These are phyloP conservation scores for Marronus borbonicus DNA, from an alignment of 2,888 invertebrate species.

Conservation along the genomic window DNA sequence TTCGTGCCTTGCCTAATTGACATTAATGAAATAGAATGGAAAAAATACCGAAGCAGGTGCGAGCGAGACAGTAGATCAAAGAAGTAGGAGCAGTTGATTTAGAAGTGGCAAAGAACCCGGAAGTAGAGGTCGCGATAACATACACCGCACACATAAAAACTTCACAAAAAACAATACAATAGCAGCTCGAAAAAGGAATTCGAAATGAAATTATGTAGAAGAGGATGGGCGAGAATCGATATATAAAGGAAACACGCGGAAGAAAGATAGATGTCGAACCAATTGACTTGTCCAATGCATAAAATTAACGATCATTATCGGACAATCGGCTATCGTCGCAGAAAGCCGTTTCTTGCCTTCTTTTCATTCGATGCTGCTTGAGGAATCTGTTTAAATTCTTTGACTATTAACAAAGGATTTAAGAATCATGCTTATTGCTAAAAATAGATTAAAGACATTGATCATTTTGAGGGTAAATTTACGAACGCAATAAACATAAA, in stretches of 20 bases:
- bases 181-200: conserved; percentile 32
- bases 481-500: no score
- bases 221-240: neutral
- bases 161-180: conserved; percentile 32
- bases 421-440: no score
- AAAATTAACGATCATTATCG: conserved; percentile 41
- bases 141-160: conserved; percentile 19
- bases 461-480: no score
- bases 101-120: conserved; percentile 46
- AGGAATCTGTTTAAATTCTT: no score
- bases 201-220: conserved; percentile 35
- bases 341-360: no score
- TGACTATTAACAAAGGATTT: no score
- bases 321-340: conserved; percentile 9
- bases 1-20: conserved; percentile 38
- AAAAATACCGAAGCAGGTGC: neutral
- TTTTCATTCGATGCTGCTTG: no score
- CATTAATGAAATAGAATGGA: conserved; percentile 26
- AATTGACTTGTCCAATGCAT: conserved; percentile 38
- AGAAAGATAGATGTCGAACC: conserved; percentile 18
- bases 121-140: conserved; percentile 18
- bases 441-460: no score
- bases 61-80: neutral
- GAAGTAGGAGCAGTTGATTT: conserved; percentile 25
- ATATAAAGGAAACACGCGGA: neutral